A percentile compares a stretch with the other conserved stretches of the same genome.
Evolutionary conservation across 2,797 vertebrate species (phyloP).

Genomic region (Sebastes melanostomus): DNA sequence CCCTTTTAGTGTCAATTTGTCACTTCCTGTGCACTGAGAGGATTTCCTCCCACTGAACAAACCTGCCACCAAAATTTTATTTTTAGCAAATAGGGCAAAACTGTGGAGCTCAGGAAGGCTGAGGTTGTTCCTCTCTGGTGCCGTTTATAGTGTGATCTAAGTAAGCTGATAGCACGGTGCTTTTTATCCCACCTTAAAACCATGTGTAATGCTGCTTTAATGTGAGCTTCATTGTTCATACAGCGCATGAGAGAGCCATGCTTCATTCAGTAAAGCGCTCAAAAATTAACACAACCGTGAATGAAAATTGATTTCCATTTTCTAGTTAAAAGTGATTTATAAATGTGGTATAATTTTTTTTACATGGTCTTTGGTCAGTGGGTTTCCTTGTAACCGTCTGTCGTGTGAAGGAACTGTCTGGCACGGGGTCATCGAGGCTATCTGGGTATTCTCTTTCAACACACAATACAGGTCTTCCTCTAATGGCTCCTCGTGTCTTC

Average conservation of each 20-base stretch:
- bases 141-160: slow-evolving; percentile 17
- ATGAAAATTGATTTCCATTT: not conserved
- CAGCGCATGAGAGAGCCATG: not conserved
- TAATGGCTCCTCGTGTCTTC: slow-evolving; percentile 60
- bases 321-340: not conserved
- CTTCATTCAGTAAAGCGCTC: not conserved
- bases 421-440: slow-evolving; percentile 49
- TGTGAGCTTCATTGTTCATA: not conserved
- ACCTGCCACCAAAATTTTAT: slow-evolving; percentile 31
- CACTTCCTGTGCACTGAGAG: slow-evolving; percentile 3
- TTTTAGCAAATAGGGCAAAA: slow-evolving; percentile 60
- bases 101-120: not conserved
- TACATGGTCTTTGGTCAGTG: not conserved
- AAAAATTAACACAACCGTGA: not conserved
- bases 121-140: slow-evolving; percentile 13
- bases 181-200: not conserved
- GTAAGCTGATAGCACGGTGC: slow-evolving; percentile 15
- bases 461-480: slow-evolving; percentile 48
- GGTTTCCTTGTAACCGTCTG: not conserved
- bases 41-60: not conserved
- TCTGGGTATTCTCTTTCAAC: slow-evolving; percentile 53
- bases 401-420: not conserved
- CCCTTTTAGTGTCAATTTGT: slow-evolving; percentile 1
- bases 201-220: slow-evolving; percentile 12
- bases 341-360: not conserved